Conservation (phyloP, 2,113 vertebrate species). For the Ceyx melanurus region DNA sequence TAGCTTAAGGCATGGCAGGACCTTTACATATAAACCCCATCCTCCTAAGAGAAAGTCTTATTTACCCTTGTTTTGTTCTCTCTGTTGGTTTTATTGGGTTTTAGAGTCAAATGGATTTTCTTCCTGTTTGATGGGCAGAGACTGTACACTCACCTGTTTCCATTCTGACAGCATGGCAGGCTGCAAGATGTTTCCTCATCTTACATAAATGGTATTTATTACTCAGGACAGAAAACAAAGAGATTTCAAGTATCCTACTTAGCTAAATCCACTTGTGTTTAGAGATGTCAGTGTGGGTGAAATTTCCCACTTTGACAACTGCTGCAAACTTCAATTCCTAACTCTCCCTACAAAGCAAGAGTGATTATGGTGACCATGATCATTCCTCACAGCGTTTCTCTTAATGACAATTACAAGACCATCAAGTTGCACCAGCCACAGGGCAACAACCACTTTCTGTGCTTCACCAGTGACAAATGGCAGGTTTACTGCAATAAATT, state of each 20-base stretch:
- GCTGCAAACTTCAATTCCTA: background rate
- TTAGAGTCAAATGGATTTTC: background rate
- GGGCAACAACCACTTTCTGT: background rate
- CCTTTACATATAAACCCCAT: rapidly evolving
- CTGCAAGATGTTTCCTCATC: background rate
- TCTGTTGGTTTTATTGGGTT: background rate
- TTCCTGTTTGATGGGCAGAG: background rate
- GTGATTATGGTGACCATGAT: background rate
- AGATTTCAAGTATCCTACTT: background rate
- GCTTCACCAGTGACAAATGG: background rate
- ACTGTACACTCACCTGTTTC: background rate
- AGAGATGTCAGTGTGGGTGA: background rate
- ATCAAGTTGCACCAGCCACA: background rate
- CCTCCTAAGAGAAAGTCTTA: background rate
- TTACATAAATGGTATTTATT: background rate
- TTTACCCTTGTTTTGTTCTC: background rate
- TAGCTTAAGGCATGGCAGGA: background rate
- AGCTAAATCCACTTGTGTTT: background rate
- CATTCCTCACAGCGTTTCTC: background rate
- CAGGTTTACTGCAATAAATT: background rate
- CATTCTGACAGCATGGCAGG: background rate
- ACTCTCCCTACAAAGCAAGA: background rate
- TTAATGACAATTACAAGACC: background rate
- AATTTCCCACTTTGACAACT: background rate
- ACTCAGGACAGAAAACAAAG: background rate